Conservation (phyloP, 2,888 invertebrate genomes). For the Arenicola marina region DNA sequence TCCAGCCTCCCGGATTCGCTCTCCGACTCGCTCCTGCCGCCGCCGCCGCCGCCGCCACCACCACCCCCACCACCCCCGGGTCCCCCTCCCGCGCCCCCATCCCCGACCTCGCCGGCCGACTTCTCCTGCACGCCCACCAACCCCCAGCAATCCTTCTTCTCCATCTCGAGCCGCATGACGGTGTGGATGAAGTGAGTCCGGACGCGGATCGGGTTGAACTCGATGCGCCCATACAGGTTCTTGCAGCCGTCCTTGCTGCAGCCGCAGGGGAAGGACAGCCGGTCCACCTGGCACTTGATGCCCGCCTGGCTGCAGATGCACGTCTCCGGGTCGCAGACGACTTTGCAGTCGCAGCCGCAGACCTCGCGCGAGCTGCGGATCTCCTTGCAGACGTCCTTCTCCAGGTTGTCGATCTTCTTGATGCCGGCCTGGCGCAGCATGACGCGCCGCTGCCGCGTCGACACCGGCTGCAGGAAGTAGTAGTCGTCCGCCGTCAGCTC, state of each 20-base stretch:
- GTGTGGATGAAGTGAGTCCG: slow-evolving; percentile 97
- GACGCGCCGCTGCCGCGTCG: slow-evolving; percentile 82
- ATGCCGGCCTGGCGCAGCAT: slow-evolving; percentile 90
- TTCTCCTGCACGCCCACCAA: no score
- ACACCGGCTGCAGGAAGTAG: slow-evolving; percentile 74
- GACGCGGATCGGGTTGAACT: slow-evolving; percentile 94
- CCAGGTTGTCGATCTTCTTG: slow-evolving; percentile 86
- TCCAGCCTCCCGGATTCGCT: no score
- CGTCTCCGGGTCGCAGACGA: slow-evolving; percentile 88
- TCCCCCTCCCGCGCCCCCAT: no score
- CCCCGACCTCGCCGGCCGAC: no score
- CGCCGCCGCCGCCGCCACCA: no score
- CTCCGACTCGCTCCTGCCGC: no score
- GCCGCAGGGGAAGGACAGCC: slow-evolving; percentile 94
- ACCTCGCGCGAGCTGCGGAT: slow-evolving; percentile 85
- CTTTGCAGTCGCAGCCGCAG: slow-evolving; percentile 60
- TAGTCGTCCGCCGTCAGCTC: slow-evolving; percentile 46
- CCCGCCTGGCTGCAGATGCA: slow-evolving; percentile 93
- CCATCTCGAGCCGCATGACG: slow-evolving; percentile 74
- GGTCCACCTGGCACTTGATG: slow-evolving; percentile 97
- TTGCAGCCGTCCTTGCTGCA: slow-evolving; percentile 93
- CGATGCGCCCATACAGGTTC: slow-evolving; percentile 89
- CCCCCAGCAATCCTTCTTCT: slow-evolving; percentile 37
- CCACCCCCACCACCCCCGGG: no score
- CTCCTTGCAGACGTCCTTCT: slow-evolving; percentile 92